Conservation (phyloP, 1,140 invertebrate species). For the Chironomus striatipennis region DNA sequence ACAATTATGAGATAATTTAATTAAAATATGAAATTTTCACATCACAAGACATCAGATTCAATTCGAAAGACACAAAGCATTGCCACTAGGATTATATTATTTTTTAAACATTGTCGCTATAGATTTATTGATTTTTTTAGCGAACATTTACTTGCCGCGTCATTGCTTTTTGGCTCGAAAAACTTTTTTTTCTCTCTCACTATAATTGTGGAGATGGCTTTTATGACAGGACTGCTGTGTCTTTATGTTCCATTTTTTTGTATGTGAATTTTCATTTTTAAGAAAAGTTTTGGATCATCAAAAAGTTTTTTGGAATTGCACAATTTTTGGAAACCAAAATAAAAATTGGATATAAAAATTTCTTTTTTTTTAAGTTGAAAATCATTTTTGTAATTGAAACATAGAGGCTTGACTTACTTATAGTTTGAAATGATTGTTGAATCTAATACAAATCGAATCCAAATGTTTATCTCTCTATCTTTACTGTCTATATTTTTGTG, state of each 20-base stretch:
- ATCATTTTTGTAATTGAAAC: neutral
- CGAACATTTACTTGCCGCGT: neutral
- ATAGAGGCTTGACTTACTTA: constrained; percentile 23
- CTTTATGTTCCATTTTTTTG: neutral
- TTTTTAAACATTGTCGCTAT: too few species aligned
- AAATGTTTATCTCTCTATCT: neutral
- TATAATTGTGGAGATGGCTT: neutral
- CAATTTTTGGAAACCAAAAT: neutral
- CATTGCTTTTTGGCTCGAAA: constrained; percentile 1
- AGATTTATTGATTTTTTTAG: too few species aligned
- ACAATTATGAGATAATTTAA: too few species aligned
- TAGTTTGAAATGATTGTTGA: neutral
- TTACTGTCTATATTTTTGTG: too few species aligned
- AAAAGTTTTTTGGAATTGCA: constrained; percentile 23
- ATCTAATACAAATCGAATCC: neutral
- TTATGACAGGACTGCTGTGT: constrained; percentile 6
- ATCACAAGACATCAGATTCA: too few species aligned
- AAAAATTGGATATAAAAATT: constrained; percentile 16
- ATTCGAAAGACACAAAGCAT: too few species aligned
- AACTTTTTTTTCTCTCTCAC: neutral
- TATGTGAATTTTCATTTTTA: neutral
- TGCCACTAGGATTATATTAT: too few species aligned
- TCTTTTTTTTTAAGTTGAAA: constrained; percentile 7
- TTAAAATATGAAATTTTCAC: too few species aligned
- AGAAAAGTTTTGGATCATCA: neutral